Base-by-base conservation (phyloP, 2,113 vertebrate genomes). In the Pygoscelis adeliae region DNA sequence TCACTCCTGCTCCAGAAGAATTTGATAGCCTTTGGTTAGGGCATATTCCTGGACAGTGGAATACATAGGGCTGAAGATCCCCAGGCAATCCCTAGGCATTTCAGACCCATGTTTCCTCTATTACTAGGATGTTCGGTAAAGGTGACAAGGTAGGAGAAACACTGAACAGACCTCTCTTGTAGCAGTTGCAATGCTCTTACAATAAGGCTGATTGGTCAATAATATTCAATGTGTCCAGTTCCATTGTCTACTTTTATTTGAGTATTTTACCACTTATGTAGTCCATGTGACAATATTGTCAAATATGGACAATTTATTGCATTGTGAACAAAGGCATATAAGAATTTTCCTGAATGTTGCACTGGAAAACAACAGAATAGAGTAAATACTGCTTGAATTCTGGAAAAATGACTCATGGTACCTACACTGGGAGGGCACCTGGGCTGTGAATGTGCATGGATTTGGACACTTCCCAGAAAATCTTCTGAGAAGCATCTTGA, bases 41-140 rank as follows among this genome's bases (percentile, higher is more conserved):
- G 2, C 4, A 14, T 49, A 15, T 70, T 74, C 5, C 27, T 34
- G 17, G 27, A 11, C 10, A 47, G 40, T 42, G 2, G 5, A 82
- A 34, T 47, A 55, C 1, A 5, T 16, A 46, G 8, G 42, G 1
- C 25, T 62, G 65, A 81, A 84, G 8, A 69, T 6, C 2, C 2
- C 13, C 8, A 40, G 30, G 21, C 5, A 50, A 38, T 0, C 0
- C 18, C 1, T 6, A 6, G 27, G 7, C 1, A 34, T 32, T 89
- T 91, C 59, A 93, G 42, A 84, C 4, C 10, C 2, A 1, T 4
- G 1, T 63, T 82, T 89, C 21, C 3, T 46, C 25, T 49, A 6
- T 70, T 62, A 10, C 19, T 27, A 66, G 9, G 19, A 34, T 27
- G 4, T 30, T 89, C 21, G 66, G 14, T 62, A 73, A 78, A 58